These are phyloP conservation scores for Beris morrisii DNA, from an alignment of 2,888 invertebrate genomes.

Conservation along the genomic window DNA sequence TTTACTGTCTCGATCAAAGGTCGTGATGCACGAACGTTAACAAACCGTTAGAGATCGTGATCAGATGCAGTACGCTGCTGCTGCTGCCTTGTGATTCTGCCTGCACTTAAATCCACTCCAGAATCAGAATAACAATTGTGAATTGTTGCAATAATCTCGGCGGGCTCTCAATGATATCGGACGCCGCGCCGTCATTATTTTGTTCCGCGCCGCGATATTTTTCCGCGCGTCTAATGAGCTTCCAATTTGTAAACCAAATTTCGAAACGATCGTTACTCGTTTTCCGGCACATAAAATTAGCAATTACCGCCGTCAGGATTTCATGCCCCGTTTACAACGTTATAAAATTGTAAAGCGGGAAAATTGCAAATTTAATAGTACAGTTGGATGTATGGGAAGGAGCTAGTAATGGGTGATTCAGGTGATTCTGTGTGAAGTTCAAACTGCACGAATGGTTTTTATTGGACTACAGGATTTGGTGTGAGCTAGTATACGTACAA, in stretches of 20 bases:
- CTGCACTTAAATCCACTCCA: constrained; percentile 20
- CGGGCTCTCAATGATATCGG: constrained; percentile 4
- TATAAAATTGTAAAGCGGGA: not conserved
- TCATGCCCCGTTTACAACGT: constrained; percentile 2
- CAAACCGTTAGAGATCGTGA: constrained; percentile 30
- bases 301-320: not conserved
- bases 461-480: too few relatives aligned
- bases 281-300: not conserved
- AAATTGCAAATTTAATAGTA: too few relatives aligned
- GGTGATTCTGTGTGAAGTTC: too few relatives aligned
- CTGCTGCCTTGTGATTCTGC: not conserved
- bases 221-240: constrained; percentile 18
- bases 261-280: not conserved
- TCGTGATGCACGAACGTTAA: constrained; percentile 31
- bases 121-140: constrained; percentile 30
- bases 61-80: constrained; percentile 7
- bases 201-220: not conserved
- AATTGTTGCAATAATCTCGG: constrained; percentile 22
- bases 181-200: not conserved
- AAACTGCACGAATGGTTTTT: too few relatives aligned
- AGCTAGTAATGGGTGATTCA: too few relatives aligned
- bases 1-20: constrained; percentile 32
- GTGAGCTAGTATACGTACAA: too few relatives aligned
- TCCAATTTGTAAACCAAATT: constrained; percentile 32
- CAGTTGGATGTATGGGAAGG: too few relatives aligned